Evolutionary conservation across 1,140 invertebrate species (phyloP).

Genomic region (Stenopsyche tienmushanensis): DNA sequence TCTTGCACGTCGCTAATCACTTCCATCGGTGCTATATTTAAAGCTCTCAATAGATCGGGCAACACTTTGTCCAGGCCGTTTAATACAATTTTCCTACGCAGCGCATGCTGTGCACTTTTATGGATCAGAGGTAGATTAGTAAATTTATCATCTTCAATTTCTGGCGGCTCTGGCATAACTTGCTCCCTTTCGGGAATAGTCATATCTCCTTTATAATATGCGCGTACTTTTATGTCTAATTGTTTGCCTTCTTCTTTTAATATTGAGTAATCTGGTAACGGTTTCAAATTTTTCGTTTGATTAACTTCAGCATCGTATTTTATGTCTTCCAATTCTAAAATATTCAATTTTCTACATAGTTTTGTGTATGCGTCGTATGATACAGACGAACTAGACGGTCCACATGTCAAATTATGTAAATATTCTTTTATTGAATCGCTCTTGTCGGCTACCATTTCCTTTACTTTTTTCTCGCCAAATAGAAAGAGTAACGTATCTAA

Average conservation of each 20-base stretch:
- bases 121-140: slow-evolving; percentile 58
- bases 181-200: slow-evolving; percentile 45
- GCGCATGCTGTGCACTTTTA: slow-evolving; percentile 57
- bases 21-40: slow-evolving; percentile 46
- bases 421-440: slow-evolving; percentile 56
- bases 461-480: slow-evolving; percentile 59
- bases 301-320: slow-evolving; percentile 50
- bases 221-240: slow-evolving; percentile 58
- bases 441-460: slow-evolving; percentile 57
- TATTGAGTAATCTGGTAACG: slow-evolving; percentile 58
- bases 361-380: slow-evolving; percentile 56
- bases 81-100: slow-evolving; percentile 59
- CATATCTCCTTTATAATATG: slow-evolving; percentile 54
- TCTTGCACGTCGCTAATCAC: slow-evolving; percentile 53
- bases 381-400: slow-evolving; percentile 49
- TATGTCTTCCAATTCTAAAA: slow-evolving; percentile 58
- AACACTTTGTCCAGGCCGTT: slow-evolving; percentile 57
- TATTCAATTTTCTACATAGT: slow-evolving; percentile 57
- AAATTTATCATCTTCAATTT: slow-evolving; percentile 44
- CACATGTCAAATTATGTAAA: slow-evolving; percentile 52
- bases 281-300: slow-evolving; percentile 50
- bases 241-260: slow-evolving; percentile 59
- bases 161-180: slow-evolving; percentile 36
- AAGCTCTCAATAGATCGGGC: slow-evolving; percentile 49
- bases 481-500: slow-evolving; percentile 59